Percentiles rank a stretch among this genome's conserved stretches.
phyloP scores from a whole-genome alignment of 2,888 invertebrate species.

The Limnephilus rhombicus region DNA sequence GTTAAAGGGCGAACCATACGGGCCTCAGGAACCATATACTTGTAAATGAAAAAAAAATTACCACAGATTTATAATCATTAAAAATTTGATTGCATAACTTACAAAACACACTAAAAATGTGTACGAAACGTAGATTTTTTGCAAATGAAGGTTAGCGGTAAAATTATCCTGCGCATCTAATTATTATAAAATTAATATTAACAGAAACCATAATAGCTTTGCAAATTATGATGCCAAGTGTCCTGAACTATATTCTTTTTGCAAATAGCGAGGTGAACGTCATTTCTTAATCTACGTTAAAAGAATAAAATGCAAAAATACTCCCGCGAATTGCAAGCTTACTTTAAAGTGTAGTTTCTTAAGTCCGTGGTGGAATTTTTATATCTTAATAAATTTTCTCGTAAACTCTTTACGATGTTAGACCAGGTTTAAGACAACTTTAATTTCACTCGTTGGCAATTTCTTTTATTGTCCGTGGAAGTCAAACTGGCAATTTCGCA shows the following conservation, averaged over 20 bases:
- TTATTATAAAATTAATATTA: not conserved
- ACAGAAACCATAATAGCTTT: not conserved
- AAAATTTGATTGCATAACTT: too few species aligned
- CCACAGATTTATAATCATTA: too few species aligned
- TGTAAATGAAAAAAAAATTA: too few species aligned
- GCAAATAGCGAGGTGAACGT: not conserved
- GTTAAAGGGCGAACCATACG: too few species aligned
- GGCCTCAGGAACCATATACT: too few species aligned
- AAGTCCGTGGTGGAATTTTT: not conserved
- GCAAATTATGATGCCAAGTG: not conserved
- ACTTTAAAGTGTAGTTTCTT: slow-evolving; percentile 1
- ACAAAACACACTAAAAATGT: too few species aligned
- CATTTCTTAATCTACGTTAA: not conserved
- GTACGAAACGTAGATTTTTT: too few species aligned
- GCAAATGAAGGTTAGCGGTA: too few species aligned
- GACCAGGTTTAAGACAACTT: not conserved
- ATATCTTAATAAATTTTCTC: slow-evolving; percentile 1
- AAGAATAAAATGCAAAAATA: not conserved
- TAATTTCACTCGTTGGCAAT: not conserved
- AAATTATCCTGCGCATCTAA: too few species aligned
- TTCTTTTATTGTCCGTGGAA: not conserved
- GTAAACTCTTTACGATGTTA: not conserved
- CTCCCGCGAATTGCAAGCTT: not conserved
- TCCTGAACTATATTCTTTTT: not conserved
- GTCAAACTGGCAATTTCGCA: not conserved